Conservation (phyloP, 2,888 invertebrate genomes). For the Troides aeacus region DNA sequence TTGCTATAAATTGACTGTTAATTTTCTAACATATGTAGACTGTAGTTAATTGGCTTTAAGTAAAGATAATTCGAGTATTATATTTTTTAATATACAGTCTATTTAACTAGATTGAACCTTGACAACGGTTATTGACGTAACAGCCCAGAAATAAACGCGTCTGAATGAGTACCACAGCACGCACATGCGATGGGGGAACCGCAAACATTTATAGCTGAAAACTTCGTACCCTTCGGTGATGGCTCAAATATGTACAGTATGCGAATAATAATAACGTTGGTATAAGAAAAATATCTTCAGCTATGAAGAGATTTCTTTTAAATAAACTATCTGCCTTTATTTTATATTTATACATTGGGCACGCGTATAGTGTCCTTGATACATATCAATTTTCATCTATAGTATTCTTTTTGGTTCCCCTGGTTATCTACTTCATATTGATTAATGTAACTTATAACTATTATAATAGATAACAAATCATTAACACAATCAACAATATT, state of each 20-base stretch:
- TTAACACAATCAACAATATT: too few species aligned
- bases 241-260: background rate
- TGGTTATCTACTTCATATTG: too few species aligned
- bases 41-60: background rate
- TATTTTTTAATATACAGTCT: background rate
- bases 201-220: background rate
- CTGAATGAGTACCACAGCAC: background rate
- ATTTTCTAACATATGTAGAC: background rate
- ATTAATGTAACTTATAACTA: too few species aligned
- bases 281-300: background rate
- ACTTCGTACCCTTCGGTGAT: constrained; percentile 1
- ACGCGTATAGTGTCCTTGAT: too few species aligned
- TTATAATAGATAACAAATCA: too few species aligned
- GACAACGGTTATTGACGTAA: constrained; percentile 13
- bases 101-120: background rate
- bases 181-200: background rate
- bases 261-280: background rate
- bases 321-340: too few species aligned
- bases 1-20: background rate
- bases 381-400: too few species aligned
- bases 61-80: background rate
- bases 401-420: too few species aligned
- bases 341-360: too few species aligned
- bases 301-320: background rate
- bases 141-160: constrained; percentile 6